Conservation (phyloP, 2,113 vertebrate genomes). For the Penelope pileata region DNA sequence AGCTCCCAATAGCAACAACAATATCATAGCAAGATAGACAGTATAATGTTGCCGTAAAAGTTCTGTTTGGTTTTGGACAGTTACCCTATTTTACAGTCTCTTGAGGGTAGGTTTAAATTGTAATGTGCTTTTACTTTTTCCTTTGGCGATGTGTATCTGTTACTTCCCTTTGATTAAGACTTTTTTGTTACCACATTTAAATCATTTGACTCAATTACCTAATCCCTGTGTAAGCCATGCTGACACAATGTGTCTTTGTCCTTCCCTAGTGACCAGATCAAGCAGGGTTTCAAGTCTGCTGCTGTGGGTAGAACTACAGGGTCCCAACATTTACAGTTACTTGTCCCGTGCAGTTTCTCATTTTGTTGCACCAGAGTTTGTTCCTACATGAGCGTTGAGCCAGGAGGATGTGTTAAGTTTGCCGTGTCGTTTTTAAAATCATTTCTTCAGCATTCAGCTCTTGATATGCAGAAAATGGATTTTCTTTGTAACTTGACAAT, state of each 20-base stretch:
- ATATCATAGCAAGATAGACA: background rate
- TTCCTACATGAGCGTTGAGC: background rate
- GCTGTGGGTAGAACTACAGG: background rate
- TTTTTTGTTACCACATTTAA: constrained; percentile 17
- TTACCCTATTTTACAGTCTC: background rate
- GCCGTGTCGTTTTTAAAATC: background rate
- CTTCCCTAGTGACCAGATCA: background rate
- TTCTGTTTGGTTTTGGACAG: background rate
- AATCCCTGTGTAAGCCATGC: background rate
- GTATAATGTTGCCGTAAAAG: background rate
- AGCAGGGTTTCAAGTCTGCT: background rate
- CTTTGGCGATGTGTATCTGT: background rate
- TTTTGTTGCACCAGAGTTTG: background rate
- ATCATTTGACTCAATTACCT: constrained; percentile 34
- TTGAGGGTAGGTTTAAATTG: background rate
- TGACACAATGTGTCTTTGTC: background rate
- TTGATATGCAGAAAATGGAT: background rate
- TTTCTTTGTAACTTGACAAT: background rate
- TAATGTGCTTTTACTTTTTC: constrained; percentile 12
- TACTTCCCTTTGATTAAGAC: background rate
- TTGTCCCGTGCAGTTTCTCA: accelerated
- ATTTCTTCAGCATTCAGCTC: background rate
- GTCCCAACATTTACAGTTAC: background rate
- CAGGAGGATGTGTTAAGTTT: background rate
- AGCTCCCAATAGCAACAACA: background rate